Conservation (phyloP, 2,797 vertebrate genomes). For the Acomys russatus region DNA sequence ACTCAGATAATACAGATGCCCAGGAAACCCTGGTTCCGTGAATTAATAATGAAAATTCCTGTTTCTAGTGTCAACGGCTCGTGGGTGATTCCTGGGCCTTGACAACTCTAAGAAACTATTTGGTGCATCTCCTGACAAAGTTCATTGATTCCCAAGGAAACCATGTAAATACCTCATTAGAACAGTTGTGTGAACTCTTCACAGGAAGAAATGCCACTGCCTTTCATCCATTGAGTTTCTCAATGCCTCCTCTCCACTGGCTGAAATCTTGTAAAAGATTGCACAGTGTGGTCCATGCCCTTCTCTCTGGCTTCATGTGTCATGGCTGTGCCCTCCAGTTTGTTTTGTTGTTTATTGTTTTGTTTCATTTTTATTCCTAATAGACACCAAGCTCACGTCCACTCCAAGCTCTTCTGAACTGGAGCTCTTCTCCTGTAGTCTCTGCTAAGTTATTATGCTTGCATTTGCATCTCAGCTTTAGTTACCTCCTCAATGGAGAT, state of each 20-base stretch:
- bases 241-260: background rate
- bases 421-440: background rate
- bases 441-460: background rate
- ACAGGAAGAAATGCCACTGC: conserved; percentile 7
- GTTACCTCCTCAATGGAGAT: background rate
- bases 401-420: background rate
- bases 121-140: background rate
- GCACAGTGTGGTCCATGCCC: background rate
- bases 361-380: no score
- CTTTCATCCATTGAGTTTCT: conserved; percentile 28
- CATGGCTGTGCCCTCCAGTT: accelerated
- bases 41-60: conserved; percentile 4
- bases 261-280: background rate
- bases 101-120: background rate
- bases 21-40: background rate
- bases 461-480: background rate
- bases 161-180: background rate
- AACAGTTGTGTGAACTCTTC: conserved; percentile 1
- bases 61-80: background rate
- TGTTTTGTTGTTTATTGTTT: background rate
- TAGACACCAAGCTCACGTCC: background rate
- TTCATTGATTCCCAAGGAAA: background rate
- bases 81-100: background rate
- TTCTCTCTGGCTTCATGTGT: background rate
- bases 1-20: background rate